Percentiles rank a stretch among this genome's conserved stretches.
phyloP scores from a whole-genome alignment of 2,797 vertebrate species.

The Peromyscus nudipes region DNA sequence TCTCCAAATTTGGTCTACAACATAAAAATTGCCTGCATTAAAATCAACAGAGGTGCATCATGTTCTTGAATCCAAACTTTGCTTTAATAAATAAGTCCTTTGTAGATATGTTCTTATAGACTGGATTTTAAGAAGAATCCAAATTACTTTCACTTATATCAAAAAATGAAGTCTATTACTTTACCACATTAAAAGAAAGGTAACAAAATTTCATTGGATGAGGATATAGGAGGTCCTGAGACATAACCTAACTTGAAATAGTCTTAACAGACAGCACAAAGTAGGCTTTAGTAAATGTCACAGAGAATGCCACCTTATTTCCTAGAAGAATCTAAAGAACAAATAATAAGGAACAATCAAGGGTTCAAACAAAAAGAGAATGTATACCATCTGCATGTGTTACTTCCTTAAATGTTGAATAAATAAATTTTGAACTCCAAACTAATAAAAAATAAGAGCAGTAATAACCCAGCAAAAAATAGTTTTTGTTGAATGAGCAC shows the following conservation, averaged over 20 bases:
- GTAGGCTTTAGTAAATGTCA: not conserved
- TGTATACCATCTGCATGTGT: not conserved
- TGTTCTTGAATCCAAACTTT: not conserved
- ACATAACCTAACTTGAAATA: not conserved
- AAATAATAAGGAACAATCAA: not conserved
- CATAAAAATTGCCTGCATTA: not conserved
- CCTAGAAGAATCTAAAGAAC: not conserved
- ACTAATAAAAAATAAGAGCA: not conserved
- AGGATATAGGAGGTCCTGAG: not conserved
- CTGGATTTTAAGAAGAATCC: not conserved
- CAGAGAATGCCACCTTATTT: not conserved
- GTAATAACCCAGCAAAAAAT: not conserved
- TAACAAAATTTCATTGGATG: not conserved
- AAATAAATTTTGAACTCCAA: not conserved
- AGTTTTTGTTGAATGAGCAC: not conserved
- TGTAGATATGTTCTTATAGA: not conserved
- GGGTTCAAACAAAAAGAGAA: not conserved
- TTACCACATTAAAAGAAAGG: not conserved
- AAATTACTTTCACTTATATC: not conserved
- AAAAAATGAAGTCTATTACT: not conserved
- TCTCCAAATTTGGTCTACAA: not conserved
- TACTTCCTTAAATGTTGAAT: not conserved
- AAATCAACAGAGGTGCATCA: not conserved
- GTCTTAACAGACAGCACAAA: not conserved
- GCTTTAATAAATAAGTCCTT: not conserved